Conservation (phyloP, 2,113 vertebrate genomes). For the Vidua chalybeata region DNA sequence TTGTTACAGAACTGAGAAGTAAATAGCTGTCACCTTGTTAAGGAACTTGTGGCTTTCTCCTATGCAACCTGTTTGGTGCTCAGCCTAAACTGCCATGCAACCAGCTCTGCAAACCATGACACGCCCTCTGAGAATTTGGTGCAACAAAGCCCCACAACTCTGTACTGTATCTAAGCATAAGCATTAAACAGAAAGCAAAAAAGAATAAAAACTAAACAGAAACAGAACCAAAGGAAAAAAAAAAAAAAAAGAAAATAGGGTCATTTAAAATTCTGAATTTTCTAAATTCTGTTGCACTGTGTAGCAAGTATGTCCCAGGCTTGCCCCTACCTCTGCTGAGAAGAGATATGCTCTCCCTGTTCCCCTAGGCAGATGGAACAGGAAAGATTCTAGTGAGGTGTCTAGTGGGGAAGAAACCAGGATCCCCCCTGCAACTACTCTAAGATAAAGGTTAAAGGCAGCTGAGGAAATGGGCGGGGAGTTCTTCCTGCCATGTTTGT, state of each 20-base stretch:
- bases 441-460: background rate
- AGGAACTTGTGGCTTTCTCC: background rate
- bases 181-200: background rate
- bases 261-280: background rate
- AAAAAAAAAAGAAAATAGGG: background rate
- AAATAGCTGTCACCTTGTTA: background rate
- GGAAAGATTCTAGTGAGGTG: background rate
- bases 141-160: background rate
- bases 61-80: background rate
- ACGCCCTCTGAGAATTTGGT: background rate
- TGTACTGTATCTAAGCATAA: background rate
- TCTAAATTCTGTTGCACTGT: background rate
- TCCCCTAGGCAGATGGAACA: background rate
- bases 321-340: background rate
- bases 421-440: fast-evolving
- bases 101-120: background rate
- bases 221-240: background rate
- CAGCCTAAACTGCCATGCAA: background rate
- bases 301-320: no score
- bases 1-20: background rate
- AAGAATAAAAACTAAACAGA: background rate
- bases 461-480: background rate
- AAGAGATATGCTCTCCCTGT: background rate
- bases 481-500: background rate
- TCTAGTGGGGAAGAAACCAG: background rate